Conservation (phyloP, 1,140 invertebrate species). For the Euglossa dilemma region DNA sequence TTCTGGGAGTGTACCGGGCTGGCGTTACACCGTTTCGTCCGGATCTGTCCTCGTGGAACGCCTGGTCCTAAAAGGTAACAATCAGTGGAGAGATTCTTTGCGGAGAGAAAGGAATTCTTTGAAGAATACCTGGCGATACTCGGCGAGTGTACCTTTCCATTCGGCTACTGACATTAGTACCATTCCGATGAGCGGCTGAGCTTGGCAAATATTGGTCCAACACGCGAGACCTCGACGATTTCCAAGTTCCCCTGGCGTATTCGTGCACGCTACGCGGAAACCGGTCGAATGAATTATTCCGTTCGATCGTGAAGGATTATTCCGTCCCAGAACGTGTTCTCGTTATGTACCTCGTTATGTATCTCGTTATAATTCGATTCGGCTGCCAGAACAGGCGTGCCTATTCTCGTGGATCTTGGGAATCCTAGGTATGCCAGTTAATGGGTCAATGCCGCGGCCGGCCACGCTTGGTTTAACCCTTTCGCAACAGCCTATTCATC, state of each 20-base stretch:
- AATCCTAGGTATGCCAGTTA: background rate
- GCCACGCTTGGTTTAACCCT: conserved; percentile 21
- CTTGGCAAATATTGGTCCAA: background rate
- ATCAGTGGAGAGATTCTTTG: no score
- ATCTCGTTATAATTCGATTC: background rate
- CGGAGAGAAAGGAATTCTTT: no score
- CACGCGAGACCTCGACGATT: background rate
- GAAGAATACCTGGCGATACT: no score
- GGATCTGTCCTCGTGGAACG: background rate
- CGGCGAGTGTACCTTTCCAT: background rate
- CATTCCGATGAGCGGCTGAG: background rate
- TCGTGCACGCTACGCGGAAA: background rate
- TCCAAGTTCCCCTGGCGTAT: background rate
- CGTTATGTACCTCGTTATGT: background rate
- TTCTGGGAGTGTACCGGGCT: no score
- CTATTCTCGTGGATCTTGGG: background rate
- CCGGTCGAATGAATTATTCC: conserved; percentile 1
- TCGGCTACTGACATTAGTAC: background rate
- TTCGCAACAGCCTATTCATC: conserved; percentile 24
- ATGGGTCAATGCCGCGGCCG: conserved; percentile 32
- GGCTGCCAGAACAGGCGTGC: background rate
- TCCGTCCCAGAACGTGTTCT: background rate
- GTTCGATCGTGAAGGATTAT: background rate
- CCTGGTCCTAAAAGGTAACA: no score
- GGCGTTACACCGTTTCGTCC: background rate